Percentiles rank a stretch among this genome's conserved stretches.
phyloP scores from a whole-genome alignment of 2,888 invertebrate genomes.

The Dynastes maya region DNA sequence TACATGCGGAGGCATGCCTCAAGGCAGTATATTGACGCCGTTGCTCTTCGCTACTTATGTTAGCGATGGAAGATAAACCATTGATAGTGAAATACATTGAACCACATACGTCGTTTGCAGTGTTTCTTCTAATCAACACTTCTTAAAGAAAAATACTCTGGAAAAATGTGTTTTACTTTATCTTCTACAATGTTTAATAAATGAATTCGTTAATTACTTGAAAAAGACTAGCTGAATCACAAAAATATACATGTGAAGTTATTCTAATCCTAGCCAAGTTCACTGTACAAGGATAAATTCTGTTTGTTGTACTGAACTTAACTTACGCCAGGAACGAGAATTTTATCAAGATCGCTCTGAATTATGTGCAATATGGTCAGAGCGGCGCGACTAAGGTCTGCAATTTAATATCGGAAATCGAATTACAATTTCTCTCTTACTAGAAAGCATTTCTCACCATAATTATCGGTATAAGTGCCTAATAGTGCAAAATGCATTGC shows the following conservation, averaged over 20 bases:
- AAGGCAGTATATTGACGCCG: no score
- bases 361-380: constrained; percentile 1
- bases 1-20: no score
- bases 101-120: no score
- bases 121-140: no score
- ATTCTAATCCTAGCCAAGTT: not conserved
- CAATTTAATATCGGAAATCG: not conserved
- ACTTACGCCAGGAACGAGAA: not conserved
- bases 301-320: not conserved
- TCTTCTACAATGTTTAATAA: no score
- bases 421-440: constrained; percentile 1
- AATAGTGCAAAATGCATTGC: not conserved
- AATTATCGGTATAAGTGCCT: not conserved
- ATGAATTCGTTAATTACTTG: not conserved
- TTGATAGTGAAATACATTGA: no score
- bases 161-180: no score
- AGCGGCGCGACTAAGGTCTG: not conserved
- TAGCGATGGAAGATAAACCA: no score
- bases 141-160: no score
- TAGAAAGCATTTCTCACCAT: constrained; percentile 11
- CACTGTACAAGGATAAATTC: not conserved
- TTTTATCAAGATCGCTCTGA: constrained; percentile 16
- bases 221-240: not conserved
- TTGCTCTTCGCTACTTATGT: no score
- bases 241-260: not conserved